Conservation (phyloP, 2,797 vertebrate species). For the Atherinosoma microstoma region DNA sequence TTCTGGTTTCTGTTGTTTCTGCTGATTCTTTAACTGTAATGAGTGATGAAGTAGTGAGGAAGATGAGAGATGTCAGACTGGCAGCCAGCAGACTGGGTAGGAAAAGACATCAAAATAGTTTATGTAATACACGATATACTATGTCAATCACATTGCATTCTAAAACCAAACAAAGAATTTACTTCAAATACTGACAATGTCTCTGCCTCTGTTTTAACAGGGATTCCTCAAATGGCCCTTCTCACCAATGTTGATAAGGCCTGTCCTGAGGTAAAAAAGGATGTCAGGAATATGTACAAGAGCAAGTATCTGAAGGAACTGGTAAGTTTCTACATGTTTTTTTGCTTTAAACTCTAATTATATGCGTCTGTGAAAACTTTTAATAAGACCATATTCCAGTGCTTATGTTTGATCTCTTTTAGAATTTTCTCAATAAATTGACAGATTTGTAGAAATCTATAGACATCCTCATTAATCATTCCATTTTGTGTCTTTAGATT, state of each 20-base stretch:
- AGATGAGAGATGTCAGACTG: slow-evolving; percentile 37
- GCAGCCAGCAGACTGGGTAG: slow-evolving; percentile 37
- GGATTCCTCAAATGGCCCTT: slow-evolving; percentile 50
- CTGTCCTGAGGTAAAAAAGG: slow-evolving; percentile 20
- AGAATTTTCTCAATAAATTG: too few relatives aligned
- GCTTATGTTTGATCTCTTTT: too few relatives aligned
- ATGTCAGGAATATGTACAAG: neutral
- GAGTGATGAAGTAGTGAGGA: accelerated
- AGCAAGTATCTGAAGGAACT: slow-evolving; percentile 30
- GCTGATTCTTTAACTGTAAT: accelerated
- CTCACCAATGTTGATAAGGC: slow-evolving; percentile 56
- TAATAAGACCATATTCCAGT: too few relatives aligned
- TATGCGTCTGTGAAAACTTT: too few relatives aligned
- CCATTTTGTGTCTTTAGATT: too few relatives aligned
- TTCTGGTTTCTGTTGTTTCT: slow-evolving; percentile 43
- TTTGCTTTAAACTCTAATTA: too few relatives aligned
- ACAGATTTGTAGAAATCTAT: too few relatives aligned
- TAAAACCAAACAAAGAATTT: too few relatives aligned
- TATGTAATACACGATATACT: neutral
- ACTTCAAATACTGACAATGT: neutral
- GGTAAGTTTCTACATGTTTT: slow-evolving; percentile 17
- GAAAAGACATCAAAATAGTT: neutral
- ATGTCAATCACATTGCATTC: too few relatives aligned
- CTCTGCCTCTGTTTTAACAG: neutral
- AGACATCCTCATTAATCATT: too few relatives aligned